Conservation (phyloP, 1,140 invertebrate genomes). For the Nixonia krombeini region DNA sequence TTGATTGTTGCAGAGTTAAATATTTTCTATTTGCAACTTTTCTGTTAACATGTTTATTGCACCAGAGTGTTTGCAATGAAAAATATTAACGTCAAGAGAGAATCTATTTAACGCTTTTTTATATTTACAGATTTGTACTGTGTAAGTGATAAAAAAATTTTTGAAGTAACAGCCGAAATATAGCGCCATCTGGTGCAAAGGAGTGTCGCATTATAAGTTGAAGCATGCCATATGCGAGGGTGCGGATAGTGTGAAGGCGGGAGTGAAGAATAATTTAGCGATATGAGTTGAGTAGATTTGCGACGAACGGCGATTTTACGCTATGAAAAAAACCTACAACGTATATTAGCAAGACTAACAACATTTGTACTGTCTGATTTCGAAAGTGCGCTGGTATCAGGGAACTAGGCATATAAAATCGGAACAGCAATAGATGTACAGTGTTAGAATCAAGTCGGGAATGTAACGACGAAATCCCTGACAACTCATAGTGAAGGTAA, state of each 20-base stretch:
- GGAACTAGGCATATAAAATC: constrained; percentile 47
- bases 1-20: too few species aligned
- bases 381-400: constrained; percentile 66
- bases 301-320: constrained; percentile 51
- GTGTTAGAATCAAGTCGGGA: not conserved
- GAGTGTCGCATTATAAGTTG: constrained; percentile 23
- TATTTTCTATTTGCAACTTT: too few species aligned
- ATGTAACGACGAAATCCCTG: not conserved
- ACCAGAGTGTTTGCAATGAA: too few species aligned
- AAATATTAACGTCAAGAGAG: too few species aligned
- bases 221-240: constrained; percentile 22
- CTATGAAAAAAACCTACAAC: constrained; percentile 54
- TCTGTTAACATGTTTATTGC: too few species aligned
- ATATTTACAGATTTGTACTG: constrained; percentile 55
- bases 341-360: constrained; percentile 65
- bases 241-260: constrained; percentile 24
- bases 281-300: constrained; percentile 63
- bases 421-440: not conserved
- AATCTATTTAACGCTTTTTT: constrained; percentile 21
- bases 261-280: constrained; percentile 52
- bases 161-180: constrained; percentile 37
- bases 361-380: constrained; percentile 65
- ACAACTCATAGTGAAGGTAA: not conserved
- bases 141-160: constrained; percentile 51
- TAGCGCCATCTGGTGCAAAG: constrained; percentile 17